Evolutionary conservation across 2,113 vertebrate species (phyloP), one percentile per base, ranked within the genome.

Genomic region (Dicentrarchus labrax): DNA sequence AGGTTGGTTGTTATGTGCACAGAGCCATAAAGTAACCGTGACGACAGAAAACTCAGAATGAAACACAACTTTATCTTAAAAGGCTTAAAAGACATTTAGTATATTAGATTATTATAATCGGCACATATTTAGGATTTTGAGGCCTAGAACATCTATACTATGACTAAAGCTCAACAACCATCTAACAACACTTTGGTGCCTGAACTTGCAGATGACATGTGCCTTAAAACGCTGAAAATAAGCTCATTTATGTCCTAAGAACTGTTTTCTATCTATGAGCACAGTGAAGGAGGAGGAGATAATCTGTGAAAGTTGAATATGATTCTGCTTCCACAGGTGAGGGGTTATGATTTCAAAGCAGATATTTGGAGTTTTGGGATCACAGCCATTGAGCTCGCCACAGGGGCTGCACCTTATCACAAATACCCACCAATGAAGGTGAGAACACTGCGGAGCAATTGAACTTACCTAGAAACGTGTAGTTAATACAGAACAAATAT

Each of bases 341-440:
- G 96, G 94, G 98, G 98, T 72, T 99, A 99, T 21, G 98, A 99
- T 92, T 99, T 99, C 94, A 99, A 99, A 95, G 98, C 98, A 54
- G 98, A 99, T 88, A 99, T 99, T 87, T 99, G 98, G 98, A 99
- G 98, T 93, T 99, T 99, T 92, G 98, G 98, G 17, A 99, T 99
- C 91, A 99, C 98, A 3, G 98, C 98, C 41, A 99, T 99, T 0
- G 98, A 99, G 85, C 92, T 99, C n/a, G 98, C 98, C 45, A 99
- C 98, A 0, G 98, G 98, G 61, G 97, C 98, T 1, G 98, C 98
- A 82, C 98, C 98, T 67, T 99, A 99, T 87, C 98, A 99, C 92
- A 99, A 99, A 93, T 99, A 98, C 69, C 98, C 98, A 0, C 98
- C 98, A 0, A 99, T 99, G 98, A 99, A 99, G 96, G 98, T 98